These are phyloP conservation scores for Acipenser oxyrinchus DNA, from an alignment of 2,797 vertebrate species.

Conservation along the genomic window DNA sequence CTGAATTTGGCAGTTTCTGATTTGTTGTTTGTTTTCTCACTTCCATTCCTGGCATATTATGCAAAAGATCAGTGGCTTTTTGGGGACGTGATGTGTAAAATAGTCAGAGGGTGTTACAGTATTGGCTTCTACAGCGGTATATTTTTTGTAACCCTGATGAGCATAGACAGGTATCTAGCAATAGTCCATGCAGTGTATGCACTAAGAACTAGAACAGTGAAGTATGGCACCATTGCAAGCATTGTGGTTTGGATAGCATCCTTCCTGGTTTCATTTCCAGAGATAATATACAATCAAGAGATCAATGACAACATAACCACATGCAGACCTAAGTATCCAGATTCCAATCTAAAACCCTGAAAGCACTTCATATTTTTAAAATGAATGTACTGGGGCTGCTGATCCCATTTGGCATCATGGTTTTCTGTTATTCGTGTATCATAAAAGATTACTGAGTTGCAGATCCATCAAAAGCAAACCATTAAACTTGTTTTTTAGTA, in stretches of 20 bases:
- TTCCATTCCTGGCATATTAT: slow-evolving; percentile 80
- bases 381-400: slow-evolving; percentile 72
- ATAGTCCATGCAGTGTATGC: slow-evolving; percentile 72
- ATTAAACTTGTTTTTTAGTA: slow-evolving; percentile 66
- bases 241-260: too few relatives aligned
- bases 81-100: slow-evolving; percentile 67
- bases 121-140: slow-evolving; percentile 78
- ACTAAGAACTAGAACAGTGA: too few relatives aligned
- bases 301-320: slow-evolving; percentile 22
- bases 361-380: slow-evolving; percentile 58
- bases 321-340: slow-evolving; percentile 35
- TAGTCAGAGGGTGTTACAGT: slow-evolving; percentile 65
- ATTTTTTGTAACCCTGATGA: slow-evolving; percentile 83
- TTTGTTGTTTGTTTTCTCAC: slow-evolving; percentile 70
- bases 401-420: slow-evolving; percentile 67
- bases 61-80: slow-evolving; percentile 72
- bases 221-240: too few relatives aligned
- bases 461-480: slow-evolving; percentile 63
- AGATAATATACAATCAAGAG: too few relatives aligned
- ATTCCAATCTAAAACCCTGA: slow-evolving; percentile 31
- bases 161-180: slow-evolving; percentile 81
- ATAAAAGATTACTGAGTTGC: slow-evolving; percentile 55
- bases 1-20: slow-evolving; percentile 79
- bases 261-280: too few relatives aligned
- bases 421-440: slow-evolving; percentile 76